A percentile compares a stretch with the other conserved stretches of the same genome.
Evolutionary conservation across 2,113 vertebrate genomes (phyloP).

Genomic region (Notarius lentiginosus): DNA sequence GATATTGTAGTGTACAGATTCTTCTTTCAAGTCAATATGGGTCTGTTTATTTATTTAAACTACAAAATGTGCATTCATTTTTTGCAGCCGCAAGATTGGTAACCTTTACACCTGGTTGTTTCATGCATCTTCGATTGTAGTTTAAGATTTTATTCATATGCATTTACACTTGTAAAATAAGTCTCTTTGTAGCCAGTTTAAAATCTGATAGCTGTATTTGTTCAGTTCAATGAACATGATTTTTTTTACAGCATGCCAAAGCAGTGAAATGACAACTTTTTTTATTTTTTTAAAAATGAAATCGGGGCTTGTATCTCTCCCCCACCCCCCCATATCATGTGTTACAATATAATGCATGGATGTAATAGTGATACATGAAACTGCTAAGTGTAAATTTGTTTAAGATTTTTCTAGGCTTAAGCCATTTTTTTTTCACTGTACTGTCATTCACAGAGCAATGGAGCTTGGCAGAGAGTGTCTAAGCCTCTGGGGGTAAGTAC

Average conservation of each 20-base stretch:
- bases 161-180: not conserved
- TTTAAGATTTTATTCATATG: not conserved
- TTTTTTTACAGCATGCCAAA: not conserved
- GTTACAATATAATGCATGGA: not conserved
- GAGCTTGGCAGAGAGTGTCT: slow-evolving; percentile 90
- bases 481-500: slow-evolving; percentile 87
- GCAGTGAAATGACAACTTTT: not conserved
- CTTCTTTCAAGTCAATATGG: not conserved
- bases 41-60: too few relatives aligned
- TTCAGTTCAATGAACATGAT: not conserved
- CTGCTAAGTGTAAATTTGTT: not conserved
- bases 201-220: not conserved
- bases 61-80: not conserved
- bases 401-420: not conserved
- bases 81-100: not conserved
- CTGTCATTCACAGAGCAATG: slow-evolving; percentile 79
- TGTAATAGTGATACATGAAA: not conserved
- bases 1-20: not conserved
- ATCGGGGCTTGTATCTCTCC: not conserved
- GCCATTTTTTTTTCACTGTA: not conserved
- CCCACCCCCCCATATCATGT: too few relatives aligned
- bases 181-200: not conserved
- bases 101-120: not conserved
- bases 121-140: not conserved
- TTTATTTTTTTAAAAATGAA: not conserved